These are phyloP conservation scores for Paradisaea rubra DNA, from an alignment of 2,113 vertebrate species.

Conservation along the genomic window DNA sequence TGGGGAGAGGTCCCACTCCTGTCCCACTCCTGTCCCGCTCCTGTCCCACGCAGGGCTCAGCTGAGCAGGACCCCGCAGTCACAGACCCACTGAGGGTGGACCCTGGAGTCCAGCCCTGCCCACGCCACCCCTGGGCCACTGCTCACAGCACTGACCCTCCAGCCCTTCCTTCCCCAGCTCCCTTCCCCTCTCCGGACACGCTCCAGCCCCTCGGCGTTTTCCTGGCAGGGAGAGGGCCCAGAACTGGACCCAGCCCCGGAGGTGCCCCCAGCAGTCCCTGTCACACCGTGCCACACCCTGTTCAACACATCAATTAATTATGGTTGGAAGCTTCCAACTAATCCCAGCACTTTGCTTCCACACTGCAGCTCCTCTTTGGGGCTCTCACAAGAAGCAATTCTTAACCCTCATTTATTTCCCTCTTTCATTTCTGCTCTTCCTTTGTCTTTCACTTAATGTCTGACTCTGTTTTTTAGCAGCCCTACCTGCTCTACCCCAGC, in stretches of 20 bases:
- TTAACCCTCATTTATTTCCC: not conserved
- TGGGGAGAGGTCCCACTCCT: not conserved
- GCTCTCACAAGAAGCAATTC: not conserved
- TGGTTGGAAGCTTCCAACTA: not conserved
- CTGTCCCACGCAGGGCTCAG: accelerated
- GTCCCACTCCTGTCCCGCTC: accelerated
- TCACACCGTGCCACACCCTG: not conserved
- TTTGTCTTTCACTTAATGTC: not conserved
- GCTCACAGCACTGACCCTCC: not conserved
- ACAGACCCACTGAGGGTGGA: not conserved
- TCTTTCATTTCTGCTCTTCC: not conserved
- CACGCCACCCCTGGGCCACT: not conserved
- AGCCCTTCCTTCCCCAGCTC: not conserved
- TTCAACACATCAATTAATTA: not conserved
- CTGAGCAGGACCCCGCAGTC: not conserved
- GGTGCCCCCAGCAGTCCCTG: not conserved
- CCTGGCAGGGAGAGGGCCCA: not conserved
- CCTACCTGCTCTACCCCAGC: not conserved
- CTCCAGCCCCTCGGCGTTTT: not conserved
- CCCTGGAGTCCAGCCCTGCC: not conserved
- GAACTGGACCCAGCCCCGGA: not conserved
- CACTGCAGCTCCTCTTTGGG: accelerated
- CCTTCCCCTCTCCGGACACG: accelerated
- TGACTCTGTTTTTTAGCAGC: not conserved
- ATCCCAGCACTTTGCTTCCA: not conserved